Evolutionary conservation across 1,140 invertebrate species (phyloP).

Genomic region (Ridgeia piscesae): DNA sequence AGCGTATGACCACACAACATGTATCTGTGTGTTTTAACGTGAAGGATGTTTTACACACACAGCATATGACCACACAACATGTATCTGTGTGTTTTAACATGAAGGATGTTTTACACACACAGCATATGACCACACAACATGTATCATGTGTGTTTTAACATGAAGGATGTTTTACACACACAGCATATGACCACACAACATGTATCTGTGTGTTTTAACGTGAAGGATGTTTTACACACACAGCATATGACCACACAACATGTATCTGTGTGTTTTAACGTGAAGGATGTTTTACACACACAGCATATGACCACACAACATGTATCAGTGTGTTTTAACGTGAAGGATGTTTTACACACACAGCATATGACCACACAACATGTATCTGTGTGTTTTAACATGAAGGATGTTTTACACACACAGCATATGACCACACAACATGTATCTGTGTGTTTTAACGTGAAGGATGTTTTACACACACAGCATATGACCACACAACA

Average conservation of each 20-base stretch:
- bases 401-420: conserved; percentile 9
- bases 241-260: background rate
- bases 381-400: background rate
- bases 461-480: conserved; percentile 9
- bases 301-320: background rate
- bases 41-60: conserved; percentile 9
- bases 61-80: background rate
- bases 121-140: background rate
- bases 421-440: background rate
- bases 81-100: background rate
- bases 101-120: conserved; percentile 9
- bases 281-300: conserved; percentile 9
- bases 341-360: conserved; percentile 9
- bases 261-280: background rate
- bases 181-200: background rate
- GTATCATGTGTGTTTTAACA: background rate
- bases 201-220: background rate
- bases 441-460: background rate
- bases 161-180: conserved; percentile 9
- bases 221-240: conserved; percentile 9
- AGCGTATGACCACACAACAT: background rate
- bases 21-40: background rate
- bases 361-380: background rate
- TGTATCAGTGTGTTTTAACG: background rate
- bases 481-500: background rate